Conservation (phyloP, 2,888 invertebrate genomes). For the Gymnoscelis rufifasciata region DNA sequence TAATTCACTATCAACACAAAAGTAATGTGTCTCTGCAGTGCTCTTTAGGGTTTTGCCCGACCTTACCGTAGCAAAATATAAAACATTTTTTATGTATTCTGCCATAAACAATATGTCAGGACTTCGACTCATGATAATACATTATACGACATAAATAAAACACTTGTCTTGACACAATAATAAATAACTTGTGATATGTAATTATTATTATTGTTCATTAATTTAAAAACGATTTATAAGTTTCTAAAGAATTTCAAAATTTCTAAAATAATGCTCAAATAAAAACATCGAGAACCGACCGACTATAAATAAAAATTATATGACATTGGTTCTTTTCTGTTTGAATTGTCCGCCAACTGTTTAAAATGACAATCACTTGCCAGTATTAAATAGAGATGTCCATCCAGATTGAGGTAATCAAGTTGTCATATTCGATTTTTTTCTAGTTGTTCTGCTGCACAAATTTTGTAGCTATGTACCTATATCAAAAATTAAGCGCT, state of each 20-base stretch:
- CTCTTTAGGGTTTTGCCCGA: conserved; percentile 81
- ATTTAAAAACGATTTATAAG: conserved; percentile 4
- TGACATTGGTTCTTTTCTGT: conserved; percentile 45
- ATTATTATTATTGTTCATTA: neutral
- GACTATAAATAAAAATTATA: conserved; percentile 9
- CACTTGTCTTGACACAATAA: conserved; percentile 47
- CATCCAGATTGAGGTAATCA: neutral
- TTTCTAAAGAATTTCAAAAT: conserved; percentile 43
- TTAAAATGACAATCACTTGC: conserved; percentile 23
- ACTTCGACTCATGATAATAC: conserved; percentile 52
- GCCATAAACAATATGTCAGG: conserved; percentile 62
- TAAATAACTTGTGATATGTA: conserved; percentile 26
- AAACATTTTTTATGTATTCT: conserved; percentile 81
- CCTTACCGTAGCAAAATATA: conserved; percentile 87
- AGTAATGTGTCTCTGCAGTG: conserved; percentile 85
- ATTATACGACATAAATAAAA: conserved; percentile 34
- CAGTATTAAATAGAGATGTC: conserved; percentile 20
- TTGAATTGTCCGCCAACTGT: conserved; percentile 34
- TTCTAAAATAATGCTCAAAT: conserved; percentile 32
- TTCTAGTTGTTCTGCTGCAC: no score
- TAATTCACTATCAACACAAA: conserved; percentile 87
- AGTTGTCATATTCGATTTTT: neutral
- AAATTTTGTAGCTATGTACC: no score
- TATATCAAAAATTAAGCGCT: no score
- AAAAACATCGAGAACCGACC: conserved; percentile 33